Evolutionary conservation across 2,888 invertebrate species (phyloP).

Genomic region (Abrostola tripartita): DNA sequence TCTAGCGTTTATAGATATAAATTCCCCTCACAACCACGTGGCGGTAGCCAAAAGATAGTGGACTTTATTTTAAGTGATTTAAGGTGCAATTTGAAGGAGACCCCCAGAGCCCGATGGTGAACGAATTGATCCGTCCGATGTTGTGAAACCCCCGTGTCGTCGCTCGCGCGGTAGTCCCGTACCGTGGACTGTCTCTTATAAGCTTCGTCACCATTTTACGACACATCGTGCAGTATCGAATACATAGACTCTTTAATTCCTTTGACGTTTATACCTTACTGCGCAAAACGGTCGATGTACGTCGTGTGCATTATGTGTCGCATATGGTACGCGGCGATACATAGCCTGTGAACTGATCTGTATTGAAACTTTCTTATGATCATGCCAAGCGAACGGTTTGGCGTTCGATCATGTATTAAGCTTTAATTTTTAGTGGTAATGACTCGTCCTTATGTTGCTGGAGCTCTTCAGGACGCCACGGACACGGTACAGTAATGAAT

Average conservation of each 20-base stretch:
- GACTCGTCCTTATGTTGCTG: slow-evolving; percentile 26
- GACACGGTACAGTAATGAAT: slow-evolving; percentile 7
- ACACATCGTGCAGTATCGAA: slow-evolving; percentile 27
- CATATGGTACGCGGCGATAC: slow-evolving; percentile 30
- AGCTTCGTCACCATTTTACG: slow-evolving; percentile 29
- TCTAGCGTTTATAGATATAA: slow-evolving; percentile 39
- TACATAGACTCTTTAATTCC: slow-evolving; percentile 25
- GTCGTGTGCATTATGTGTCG: slow-evolving; percentile 29
- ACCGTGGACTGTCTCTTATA: slow-evolving; percentile 44
- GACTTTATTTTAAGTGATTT: slow-evolving; percentile 41
- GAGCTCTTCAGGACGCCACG: slow-evolving; percentile 23
- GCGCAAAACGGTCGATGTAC: slow-evolving; percentile 18
- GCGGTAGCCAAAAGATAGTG: slow-evolving; percentile 31
- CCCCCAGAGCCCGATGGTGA: slow-evolving; percentile 68
- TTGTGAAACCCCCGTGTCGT: slow-evolving; percentile 76
- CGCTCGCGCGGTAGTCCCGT: slow-evolving; percentile 68
- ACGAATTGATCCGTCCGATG: slow-evolving; percentile 85
- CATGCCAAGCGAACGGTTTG: slow-evolving; percentile 51
- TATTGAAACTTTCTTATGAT: slow-evolving; percentile 57
- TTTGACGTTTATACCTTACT: slow-evolving; percentile 8
- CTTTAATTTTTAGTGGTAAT: slow-evolving; percentile 61
- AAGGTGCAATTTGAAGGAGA: slow-evolving; percentile 58
- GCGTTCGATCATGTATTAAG: slow-evolving; percentile 51
- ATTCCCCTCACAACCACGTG: slow-evolving; percentile 32
- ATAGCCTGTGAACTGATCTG: slow-evolving; percentile 70